A percentile compares a stretch with the other conserved stretches of the same genome.
Conservation (phyloP, 2,113 vertebrate species). For the Caretta caretta region DNA sequence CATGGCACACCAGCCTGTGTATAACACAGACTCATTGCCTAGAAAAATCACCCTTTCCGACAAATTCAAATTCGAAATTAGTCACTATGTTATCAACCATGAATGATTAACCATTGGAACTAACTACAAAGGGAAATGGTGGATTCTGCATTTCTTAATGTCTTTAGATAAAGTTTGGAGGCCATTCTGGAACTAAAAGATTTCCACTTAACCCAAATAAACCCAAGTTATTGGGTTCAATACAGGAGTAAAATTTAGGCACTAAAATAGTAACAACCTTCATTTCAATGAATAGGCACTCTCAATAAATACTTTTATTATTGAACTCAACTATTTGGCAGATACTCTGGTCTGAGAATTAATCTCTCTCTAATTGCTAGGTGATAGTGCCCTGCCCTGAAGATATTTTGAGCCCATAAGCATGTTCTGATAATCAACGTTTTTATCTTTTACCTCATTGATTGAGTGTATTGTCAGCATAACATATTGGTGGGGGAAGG, state of each 20-base stretch:
- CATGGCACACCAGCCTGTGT: slow-evolving; percentile 2
- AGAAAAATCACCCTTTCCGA: slow-evolving; percentile 23
- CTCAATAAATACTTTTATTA: neutral
- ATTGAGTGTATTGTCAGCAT: fast-evolving
- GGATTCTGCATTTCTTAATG: neutral
- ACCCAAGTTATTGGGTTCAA: neutral
- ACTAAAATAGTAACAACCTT: neutral
- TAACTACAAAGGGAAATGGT: neutral
- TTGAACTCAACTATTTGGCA: neutral
- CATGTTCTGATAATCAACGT: neutral
- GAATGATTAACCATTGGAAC: neutral
- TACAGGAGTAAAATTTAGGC: neutral
- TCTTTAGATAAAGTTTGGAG: neutral
- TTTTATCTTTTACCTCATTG: neutral
- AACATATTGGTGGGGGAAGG: neutral
- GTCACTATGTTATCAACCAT: neutral
- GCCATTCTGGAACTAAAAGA: no score
- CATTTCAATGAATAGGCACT: neutral
- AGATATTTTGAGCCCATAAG: neutral
- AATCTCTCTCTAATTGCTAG: neutral
- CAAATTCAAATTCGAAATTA: neutral
- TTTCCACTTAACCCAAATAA: neutral
- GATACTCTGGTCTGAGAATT: neutral
- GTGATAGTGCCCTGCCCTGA: neutral
- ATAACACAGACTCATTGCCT: neutral